Base-by-base conservation (phyloP, 2,113 vertebrate species). In the Cepphus grylle region DNA sequence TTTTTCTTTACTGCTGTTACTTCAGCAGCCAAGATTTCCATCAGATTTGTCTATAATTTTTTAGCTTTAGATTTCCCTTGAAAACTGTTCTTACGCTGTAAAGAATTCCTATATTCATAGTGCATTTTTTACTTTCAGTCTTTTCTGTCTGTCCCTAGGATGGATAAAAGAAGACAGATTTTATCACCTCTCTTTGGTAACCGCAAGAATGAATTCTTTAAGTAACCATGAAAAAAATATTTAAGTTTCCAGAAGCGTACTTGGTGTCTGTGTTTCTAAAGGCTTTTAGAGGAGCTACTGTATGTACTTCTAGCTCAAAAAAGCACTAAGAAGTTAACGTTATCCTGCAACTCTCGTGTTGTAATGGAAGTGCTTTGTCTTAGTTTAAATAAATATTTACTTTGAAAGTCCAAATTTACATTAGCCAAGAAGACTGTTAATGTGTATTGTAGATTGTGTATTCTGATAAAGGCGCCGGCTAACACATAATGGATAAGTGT, bases 351-450 rank as follows among this genome's bases (percentile, higher is more conserved):
- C 62, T 85, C 27, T n/a, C 23, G 49, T 79, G 73, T 87, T 52
- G 36, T 81, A 76, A 81, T 88, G 72, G 73, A 95, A 94, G 89
- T 81, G 73, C 81, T 95, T 94, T 94, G 70, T 94, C 66, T 91
- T 93, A 58, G 34, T 72, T 89, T 72, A 87, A 94, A 89, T 89
- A 95, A 97, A 95, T 95, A 62, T 92, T 95, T 96, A 91, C 83
- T 94, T 56, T 30, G 70, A 76, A 81, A 8, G 36, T 73, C 45
- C 66, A 89, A 91, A 93, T 95, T 89, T 94, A 70, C 73, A 66
- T 94, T 85, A 65, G 52, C 63, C 62, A 56, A 78, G 67, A 92
- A 81, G 80, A 72, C 53, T 86, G 43, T 43, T 94, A 82, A 69
- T 85, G 78, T 69, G 81, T 81, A 12, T 52, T 55, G 47, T 49